A percentile compares a stretch with the other conserved stretches of the same genome.
phyloP scores from a whole-genome alignment of 64 coral and sea anemone genomes.

The Acropora yongei region DNA sequence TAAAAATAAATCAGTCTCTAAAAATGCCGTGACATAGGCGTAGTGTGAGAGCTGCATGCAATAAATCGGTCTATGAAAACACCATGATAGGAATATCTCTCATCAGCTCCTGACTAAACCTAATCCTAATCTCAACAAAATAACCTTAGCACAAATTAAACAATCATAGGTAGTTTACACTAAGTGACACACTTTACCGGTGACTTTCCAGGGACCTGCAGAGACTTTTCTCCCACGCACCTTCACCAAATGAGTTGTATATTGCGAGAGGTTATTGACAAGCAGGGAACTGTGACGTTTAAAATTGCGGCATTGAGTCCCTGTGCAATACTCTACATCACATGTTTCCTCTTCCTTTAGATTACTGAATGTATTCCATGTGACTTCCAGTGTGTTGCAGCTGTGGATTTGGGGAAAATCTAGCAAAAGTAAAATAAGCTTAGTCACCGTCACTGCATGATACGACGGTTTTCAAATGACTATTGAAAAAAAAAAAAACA shows the following conservation, averaged over 20 bases:
- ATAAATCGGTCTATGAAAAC: no score
- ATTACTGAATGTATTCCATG: slow-evolving; percentile 41
- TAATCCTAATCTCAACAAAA: background rate
- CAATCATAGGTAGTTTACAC: background rate
- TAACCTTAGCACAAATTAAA: background rate
- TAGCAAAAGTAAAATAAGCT: background rate
- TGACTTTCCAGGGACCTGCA: slow-evolving; percentile 57
- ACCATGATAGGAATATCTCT: no score
- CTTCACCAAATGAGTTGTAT: slow-evolving; percentile 41
- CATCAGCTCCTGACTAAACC: no score
- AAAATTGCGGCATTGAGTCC: background rate
- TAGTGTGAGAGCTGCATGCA: no score
- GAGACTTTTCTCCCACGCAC: slow-evolving; percentile 45
- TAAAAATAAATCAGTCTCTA: no score
- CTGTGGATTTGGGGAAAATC: slow-evolving; percentile 28
- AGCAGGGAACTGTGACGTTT: background rate
- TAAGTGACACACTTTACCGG: slow-evolving; percentile 14
- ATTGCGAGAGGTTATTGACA: slow-evolving; percentile 42
- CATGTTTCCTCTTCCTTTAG: slow-evolving; percentile 40
- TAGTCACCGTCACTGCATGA: no score
- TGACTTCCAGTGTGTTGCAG: slow-evolving; percentile 42
- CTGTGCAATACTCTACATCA: slow-evolving; percentile 44
- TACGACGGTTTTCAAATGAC: no score
- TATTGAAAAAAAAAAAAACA: no score
- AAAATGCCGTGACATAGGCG: no score